Base-by-base conservation (phyloP, 2,113 vertebrate genomes). In the Sorex fumeus region DNA sequence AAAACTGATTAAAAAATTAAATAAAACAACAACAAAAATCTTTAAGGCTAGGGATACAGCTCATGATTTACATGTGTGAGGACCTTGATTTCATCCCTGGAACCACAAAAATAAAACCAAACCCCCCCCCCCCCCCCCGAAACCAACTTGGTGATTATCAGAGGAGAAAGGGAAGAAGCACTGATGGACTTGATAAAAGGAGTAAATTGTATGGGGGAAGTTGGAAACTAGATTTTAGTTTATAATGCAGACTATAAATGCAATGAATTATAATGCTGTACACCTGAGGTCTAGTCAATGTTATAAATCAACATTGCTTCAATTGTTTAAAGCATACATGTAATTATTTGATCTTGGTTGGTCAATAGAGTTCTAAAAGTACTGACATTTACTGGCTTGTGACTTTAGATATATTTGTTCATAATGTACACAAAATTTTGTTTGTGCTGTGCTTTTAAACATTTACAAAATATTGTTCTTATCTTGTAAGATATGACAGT, bases 351-450 rank as follows among this genome's bases (percentile, higher is more conserved):
- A 82, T 69, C 11, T 34, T 53, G 21, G 4, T 71, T 69, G 25
- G 21, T 66, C 7, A 79, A 47, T 36, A 82, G 72, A 86, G 80
- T 12, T 36, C 8, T 72, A 69, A 80, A 67, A 30, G 6, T 64
- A 36, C 47, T 84, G 62, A 50, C 10, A 69, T 74, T 60, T 67
- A 87, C 23, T 84, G 23, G 27, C 25, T 70, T 72, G 12, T 69
- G n/a, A 78, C 21, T 66, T 77, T 90, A 57, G 40, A 57, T 21
- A 82, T 70, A 12, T 6, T 62, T 76, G 28, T 45, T 92, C 57
- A 70, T 43, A 5, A 67, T 25, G 80, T 88, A 15, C 25, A 69
- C 30, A 91, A 77, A 9, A 84, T 69, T 94, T 95, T 78, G 6
- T 69, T 87, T 64, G 18, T 86, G 11, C 18, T 23, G 21, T 60